Base-by-base conservation (phyloP, 2,113 vertebrate genomes). In the Mohoua ochrocephala region DNA sequence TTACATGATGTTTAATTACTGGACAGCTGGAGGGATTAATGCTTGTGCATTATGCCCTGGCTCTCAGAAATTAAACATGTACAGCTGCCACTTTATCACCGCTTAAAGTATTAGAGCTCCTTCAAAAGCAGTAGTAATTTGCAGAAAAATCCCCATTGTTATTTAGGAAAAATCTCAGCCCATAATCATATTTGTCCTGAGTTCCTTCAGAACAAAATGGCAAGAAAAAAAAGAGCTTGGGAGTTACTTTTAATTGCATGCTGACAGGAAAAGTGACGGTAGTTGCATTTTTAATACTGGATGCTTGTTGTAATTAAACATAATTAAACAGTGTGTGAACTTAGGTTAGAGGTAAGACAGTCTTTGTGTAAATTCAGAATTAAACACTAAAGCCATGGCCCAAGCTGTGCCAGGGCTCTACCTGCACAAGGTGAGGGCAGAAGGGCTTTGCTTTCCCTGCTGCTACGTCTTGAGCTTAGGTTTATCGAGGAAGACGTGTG, bases 1-100 rank as follows among this genome's bases (percentile, higher is more conserved):
- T 94, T 95, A 91, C 91, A 85, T 91, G 89, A 42, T 95, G 95
- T 95, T 96, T 97, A 96, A 97, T 95, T 97, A 96, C 95, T 94
- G 89, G 97, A 96, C 97, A 97, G 97, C 97, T 97, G 97, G 95
- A 97, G 95, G 93, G 97, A 97, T 97, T 97, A 97, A 87, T 92
- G 89, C 63, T 68, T 92, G 77, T 95, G 94, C 73, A 93, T 96
- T 96, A 95, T 96, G 93, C 87, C 69, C 44, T 92, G 93, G 74
- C 83, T 95, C 93, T 96, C 89, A 96, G 95, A 97, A 97, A 96
- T 97, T 96, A 96, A 97, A 97, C 79, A 84, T 96, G 91, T 97
- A 89, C 95, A 97, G 97, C 96, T 97, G 95, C 93, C 95, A 96
- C 94, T 95, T 97, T 96, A 97, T 96, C 95, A 87, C 95, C 91